Percentiles rank a stretch among this genome's conserved stretches.
These are phyloP conservation scores for Chironomus riparius DNA, from an alignment of 2,888 invertebrate genomes.

Conservation along the genomic window DNA sequence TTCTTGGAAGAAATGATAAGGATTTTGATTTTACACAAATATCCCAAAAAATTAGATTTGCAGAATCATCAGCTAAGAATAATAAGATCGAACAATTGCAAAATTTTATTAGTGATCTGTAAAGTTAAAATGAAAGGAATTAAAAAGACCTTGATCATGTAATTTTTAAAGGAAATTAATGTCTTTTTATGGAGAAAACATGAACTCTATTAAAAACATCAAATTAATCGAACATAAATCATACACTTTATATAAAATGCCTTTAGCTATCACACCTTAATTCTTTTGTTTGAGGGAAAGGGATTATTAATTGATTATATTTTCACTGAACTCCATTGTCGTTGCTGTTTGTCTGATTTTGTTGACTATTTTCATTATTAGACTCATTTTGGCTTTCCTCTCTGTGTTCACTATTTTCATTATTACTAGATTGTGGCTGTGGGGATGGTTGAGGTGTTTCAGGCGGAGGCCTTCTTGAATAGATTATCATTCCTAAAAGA, in stretches of 20 bases:
- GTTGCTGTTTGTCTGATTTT: background rate
- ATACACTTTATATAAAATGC: background rate
- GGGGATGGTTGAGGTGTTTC: background rate
- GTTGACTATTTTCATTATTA: background rate
- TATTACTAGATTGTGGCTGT: background rate
- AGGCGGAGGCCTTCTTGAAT: conserved; percentile 56
- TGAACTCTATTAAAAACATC: background rate
- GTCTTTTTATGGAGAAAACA: background rate
- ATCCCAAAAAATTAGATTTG: conserved; percentile 57
- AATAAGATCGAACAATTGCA: conserved; percentile 53
- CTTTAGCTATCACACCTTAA: conserved; percentile 20
- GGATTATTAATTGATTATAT: background rate
- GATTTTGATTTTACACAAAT: conserved; percentile 78
- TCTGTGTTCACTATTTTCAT: background rate
- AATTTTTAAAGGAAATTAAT: background rate
- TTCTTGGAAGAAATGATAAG: conserved; percentile 65
- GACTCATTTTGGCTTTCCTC: background rate
- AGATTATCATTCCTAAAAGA: conserved; percentile 72
- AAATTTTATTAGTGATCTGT: background rate
- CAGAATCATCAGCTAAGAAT: conserved; percentile 55
- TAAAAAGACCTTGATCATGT: background rate
- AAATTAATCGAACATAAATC: background rate
- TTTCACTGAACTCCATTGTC: background rate
- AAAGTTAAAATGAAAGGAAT: background rate
- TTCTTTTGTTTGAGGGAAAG: background rate